Conservation (phyloP, 2,888 invertebrate species). For the Stenodema calcarata region DNA sequence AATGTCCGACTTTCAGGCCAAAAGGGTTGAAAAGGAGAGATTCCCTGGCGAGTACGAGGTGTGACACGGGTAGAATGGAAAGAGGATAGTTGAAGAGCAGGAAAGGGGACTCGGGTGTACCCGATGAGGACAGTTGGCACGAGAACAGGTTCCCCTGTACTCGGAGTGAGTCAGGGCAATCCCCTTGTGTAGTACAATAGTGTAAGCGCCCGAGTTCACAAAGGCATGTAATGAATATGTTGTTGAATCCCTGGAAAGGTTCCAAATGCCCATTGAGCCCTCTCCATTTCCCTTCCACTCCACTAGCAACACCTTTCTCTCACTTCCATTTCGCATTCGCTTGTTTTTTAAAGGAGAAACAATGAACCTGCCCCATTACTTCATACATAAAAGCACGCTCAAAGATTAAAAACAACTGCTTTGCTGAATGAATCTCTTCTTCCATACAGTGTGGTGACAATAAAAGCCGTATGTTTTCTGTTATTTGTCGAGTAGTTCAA, state of each 20-base stretch:
- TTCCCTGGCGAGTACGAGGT: background rate
- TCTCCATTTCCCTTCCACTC: background rate
- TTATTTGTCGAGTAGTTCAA: too few species aligned
- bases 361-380: background rate
- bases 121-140: background rate
- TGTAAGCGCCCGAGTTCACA: background rate
- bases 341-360: background rate
- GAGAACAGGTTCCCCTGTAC: background rate
- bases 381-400: too few species aligned
- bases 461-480: too few species aligned
- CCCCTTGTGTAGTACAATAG: background rate
- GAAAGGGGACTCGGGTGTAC: background rate
- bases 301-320: background rate
- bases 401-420: too few species aligned
- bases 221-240: background rate
- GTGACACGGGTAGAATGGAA: background rate
- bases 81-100: background rate
- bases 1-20: background rate
- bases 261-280: background rate
- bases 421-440: too few species aligned
- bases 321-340: background rate
- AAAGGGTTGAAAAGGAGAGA: background rate
- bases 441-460: too few species aligned
- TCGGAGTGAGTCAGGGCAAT: background rate
- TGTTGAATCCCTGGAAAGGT: background rate